Percentiles rank a stretch among this genome's conserved stretches.
Evolutionary conservation across 2,888 invertebrate genomes (phyloP).

Genomic region (Loripinus fragilis): DNA sequence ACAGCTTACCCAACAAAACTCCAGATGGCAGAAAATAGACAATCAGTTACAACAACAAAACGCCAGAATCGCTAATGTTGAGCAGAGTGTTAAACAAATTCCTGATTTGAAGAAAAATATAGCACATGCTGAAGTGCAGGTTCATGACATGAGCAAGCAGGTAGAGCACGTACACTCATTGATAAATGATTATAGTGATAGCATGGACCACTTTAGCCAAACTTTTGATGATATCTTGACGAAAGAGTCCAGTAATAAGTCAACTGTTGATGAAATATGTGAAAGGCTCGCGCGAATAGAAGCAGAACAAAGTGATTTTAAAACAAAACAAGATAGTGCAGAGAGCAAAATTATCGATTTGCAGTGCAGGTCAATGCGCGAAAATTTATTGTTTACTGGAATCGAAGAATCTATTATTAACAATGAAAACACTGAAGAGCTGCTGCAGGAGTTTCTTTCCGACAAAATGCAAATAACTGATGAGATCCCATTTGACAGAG

Average conservation of each 20-base stretch:
- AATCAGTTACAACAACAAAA: neutral
- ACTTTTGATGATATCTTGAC: conserved; percentile 23
- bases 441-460: too few relatives aligned
- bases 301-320: neutral
- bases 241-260: neutral
- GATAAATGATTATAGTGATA: neutral
- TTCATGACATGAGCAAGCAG: too few relatives aligned
- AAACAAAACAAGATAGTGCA: neutral
- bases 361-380: too few relatives aligned
- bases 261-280: neutral
- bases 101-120: neutral
- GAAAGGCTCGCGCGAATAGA: neutral
- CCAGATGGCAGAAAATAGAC: too few relatives aligned
- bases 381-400: neutral
- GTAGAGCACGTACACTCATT: neutral
- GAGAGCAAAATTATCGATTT: neutral
- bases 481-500: conserved; percentile 24
- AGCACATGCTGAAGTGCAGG: too few relatives aligned
- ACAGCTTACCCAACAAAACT: too few relatives aligned
- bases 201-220: conserved; percentile 11
- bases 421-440: neutral
- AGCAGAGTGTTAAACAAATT: too few relatives aligned
- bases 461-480: too few relatives aligned
- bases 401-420: conserved; percentile 5
- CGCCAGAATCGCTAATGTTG: too few relatives aligned